phyloP scores from a whole-genome alignment of 2,113 vertebrate genomes.

The Sphaerodactylus townsendi region DNA sequence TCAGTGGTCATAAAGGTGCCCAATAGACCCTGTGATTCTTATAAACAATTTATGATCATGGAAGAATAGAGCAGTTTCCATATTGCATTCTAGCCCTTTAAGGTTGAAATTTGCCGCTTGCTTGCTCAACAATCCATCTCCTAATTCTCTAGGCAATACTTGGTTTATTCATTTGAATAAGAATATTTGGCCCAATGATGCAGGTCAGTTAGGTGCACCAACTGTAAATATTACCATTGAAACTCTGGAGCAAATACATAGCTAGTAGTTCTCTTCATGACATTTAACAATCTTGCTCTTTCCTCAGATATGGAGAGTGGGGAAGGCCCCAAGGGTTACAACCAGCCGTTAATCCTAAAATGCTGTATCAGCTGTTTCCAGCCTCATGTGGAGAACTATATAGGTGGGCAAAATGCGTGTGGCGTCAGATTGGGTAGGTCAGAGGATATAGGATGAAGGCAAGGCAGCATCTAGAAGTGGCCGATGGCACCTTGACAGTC shows the following conservation, averaged over 20 bases:
- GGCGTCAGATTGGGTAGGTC: not conserved
- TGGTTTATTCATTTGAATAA: not conserved
- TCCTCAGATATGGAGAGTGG: not conserved
- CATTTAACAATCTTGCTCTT: not conserved
- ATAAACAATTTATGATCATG: not conserved
- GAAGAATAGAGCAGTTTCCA: not conserved
- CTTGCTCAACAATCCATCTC: not conserved
- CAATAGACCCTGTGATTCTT: not conserved
- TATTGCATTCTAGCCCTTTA: not conserved
- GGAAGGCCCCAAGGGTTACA: not conserved
- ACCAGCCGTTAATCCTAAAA: not conserved
- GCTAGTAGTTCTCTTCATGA: not conserved
- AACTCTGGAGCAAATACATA: not conserved
- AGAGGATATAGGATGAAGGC: not conserved
- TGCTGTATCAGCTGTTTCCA: not conserved
- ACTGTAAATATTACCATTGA: constrained; percentile 6
- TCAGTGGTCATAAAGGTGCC: not conserved
- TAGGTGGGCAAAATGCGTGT: no score
- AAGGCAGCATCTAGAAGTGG: not conserved
- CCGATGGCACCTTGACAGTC: not conserved
- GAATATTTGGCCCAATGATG: not conserved
- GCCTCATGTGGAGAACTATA: not conserved
- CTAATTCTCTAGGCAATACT: not conserved
- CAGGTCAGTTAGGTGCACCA: not conserved
- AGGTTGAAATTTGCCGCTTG: not conserved